Evolutionary conservation across 2,888 invertebrate species (phyloP), one percentile per base, ranked within the genome.

Genomic region (Epinotia nisella): DNA sequence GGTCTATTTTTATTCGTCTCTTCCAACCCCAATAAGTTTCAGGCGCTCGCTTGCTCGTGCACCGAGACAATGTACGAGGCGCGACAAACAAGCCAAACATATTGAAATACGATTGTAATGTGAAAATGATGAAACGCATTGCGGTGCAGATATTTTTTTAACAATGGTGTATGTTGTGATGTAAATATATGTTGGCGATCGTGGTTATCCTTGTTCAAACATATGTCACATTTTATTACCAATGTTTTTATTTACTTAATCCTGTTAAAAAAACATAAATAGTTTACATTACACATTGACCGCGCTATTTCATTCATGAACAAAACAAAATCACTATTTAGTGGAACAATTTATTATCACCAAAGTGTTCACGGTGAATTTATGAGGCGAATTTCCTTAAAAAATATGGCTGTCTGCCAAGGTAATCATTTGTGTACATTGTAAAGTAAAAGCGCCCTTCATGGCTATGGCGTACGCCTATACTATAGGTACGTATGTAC

Each of bases 371-470:
- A 64, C 64, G 59, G 62, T 59, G 62, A 59, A 71, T 70, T 75
- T 75, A 75, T 70, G 75, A 70, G 64, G 75, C 73, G 81, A 81
- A 79, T 81, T 81, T 81, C 77, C 76, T 81, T 75, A 77, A 74
- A 80, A 82, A 82, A 82, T 80, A 81, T 85, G 86, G 85, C 83
- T 61, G 78, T 67, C 71, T 82, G 85, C 85, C 86, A 86, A 80
- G 83, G 79, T 66, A 70, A 73, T 73, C 70, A 70, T n/a, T n/a
- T n/a, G 70, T 71, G 60, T 60, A 65, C 66, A 75, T 67, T 78
- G 75, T 74, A 73, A 77, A 76, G 80, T 78, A 80, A 78, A 80
- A 80, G 78, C 78, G 78, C 80, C 82, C 83, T 80, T 79, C 76
- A 75, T 77, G 78, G 78, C 74, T 78, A 72, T 73, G 60, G 56